These are phyloP conservation scores for Baryphthengus martii DNA, from an alignment of 2,113 vertebrate species.

Conservation along the genomic window DNA sequence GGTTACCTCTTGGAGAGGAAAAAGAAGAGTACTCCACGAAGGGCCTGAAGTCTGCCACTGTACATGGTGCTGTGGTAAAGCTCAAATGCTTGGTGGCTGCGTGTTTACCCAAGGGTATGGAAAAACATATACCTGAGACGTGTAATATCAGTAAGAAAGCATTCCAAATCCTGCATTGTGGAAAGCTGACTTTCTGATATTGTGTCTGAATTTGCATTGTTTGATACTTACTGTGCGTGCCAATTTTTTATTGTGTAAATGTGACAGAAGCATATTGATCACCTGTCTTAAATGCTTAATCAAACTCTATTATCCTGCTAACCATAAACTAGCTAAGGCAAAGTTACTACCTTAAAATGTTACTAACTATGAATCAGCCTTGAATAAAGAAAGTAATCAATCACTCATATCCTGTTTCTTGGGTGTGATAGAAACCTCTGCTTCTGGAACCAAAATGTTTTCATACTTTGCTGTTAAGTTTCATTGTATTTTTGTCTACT, in stretches of 20 bases:
- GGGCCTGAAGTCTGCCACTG: background rate
- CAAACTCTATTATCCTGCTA: constrained; percentile 69
- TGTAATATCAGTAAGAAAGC: background rate
- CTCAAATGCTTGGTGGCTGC: background rate
- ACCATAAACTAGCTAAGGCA: constrained; percentile 50
- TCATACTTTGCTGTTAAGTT: constrained; percentile 76
- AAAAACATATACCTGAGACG: background rate
- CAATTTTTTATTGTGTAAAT: constrained; percentile 70
- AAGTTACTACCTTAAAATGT: constrained; percentile 38
- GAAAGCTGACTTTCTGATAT: constrained; percentile 59
- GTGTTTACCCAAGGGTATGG: background rate
- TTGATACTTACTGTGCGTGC: constrained; percentile 9
- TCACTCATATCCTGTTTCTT: constrained; percentile 37
- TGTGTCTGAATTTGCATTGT: constrained; percentile 43
- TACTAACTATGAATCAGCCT: background rate
- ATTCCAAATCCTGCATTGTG: background rate
- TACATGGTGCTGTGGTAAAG: background rate
- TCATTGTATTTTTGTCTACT: constrained; percentile 78
- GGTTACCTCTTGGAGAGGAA: background rate
- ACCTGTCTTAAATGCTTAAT: constrained; percentile 70
- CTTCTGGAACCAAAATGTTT: constrained; percentile 50
- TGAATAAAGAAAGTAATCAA: constrained; percentile 61
- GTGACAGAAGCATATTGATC: constrained; percentile 72
- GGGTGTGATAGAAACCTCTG: background rate
- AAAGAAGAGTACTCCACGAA: background rate